Base-by-base conservation (phyloP, 2,888 invertebrate genomes). In the Cetonia aurata region DNA sequence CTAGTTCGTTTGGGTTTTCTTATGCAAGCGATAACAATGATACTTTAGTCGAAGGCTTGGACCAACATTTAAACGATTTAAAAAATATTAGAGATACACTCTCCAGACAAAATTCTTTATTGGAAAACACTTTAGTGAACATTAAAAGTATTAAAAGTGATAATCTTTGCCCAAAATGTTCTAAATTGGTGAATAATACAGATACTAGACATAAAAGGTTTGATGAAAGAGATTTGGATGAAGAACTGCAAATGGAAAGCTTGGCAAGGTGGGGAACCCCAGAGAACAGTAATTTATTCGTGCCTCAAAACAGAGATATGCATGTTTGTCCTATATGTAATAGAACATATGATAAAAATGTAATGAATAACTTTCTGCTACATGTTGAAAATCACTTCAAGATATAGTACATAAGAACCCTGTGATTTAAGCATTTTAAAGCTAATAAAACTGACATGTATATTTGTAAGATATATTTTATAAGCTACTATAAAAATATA, bases 351-450 rank as follows among this genome's bases (percentile, higher is more conserved):
- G 85, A 85, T 53, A 87, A 87, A 79, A 85, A 88, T 68, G 80
- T 86, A 10, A 80, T 86, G 19, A 93, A 93, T 81, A 84, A 87
- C 56, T 94, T 94, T 79, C 90, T 91, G 74, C 86, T 89, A 70
- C 94, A 95, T 83, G 94, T 95, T 33, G 90, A 93, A 82, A 89
- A 86, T 77, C 94, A 94, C 85, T 94, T 94, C 82, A 84, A 87
- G 69, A 88, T 89, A 75, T 65, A 65, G 17, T 13, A 37, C 10
- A 17, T 41, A 15, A 6, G 44, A 31, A 46, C 4, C 6, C 10
- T 19, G 3, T 59, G 55, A 46, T 19, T 17, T 67, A 55, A 67
- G 31, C 17, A 44, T 41, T 55, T 41, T 53, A 12, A 48, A 25
- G 4, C 4, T 37, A 10, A 10, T 37, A 8, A 37, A 37, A 37